phyloP scores from a whole-genome alignment of 1,140 invertebrate species.

The Agrypnia vestita region DNA sequence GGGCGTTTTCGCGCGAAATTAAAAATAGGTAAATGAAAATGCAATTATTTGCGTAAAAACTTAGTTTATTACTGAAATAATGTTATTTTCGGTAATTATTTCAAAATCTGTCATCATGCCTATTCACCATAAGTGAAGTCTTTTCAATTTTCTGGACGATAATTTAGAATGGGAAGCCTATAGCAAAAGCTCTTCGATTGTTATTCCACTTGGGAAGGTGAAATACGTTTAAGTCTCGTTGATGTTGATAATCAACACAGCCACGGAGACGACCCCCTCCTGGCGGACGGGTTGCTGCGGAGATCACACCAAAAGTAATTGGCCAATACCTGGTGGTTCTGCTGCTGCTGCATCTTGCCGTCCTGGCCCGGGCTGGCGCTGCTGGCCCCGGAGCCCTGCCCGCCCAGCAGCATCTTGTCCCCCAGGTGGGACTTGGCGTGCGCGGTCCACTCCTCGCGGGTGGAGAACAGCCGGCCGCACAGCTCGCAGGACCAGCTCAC shows the following conservation, averaged over 20 bases:
- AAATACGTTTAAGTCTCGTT: no score
- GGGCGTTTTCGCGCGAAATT: no score
- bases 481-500: conserved; percentile 82
- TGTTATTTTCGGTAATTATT: no score
- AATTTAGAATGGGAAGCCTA: no score
- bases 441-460: conserved; percentile 82
- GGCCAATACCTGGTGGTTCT: conserved; percentile 62
- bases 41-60: no score
- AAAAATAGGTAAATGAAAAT: no score
- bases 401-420: conserved; percentile 68
- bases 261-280: conserved; percentile 33
- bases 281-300: conserved; percentile 21
- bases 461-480: conserved; percentile 79
- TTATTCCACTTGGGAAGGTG: no score
- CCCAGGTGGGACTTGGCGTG: conserved; percentile 82
- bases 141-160: no score
- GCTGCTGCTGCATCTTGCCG: conserved; percentile 70
- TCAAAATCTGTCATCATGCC: no score
- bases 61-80: no score
- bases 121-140: no score
- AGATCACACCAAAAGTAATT: conserved; percentile 37
- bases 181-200: no score
- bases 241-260: conserved; percentile 11
- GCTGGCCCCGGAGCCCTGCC: conserved; percentile 45
- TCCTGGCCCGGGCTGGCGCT: conserved; percentile 67